phyloP scores from a whole-genome alignment of 1,140 invertebrate genomes.

The Lasioglossum albipes region DNA sequence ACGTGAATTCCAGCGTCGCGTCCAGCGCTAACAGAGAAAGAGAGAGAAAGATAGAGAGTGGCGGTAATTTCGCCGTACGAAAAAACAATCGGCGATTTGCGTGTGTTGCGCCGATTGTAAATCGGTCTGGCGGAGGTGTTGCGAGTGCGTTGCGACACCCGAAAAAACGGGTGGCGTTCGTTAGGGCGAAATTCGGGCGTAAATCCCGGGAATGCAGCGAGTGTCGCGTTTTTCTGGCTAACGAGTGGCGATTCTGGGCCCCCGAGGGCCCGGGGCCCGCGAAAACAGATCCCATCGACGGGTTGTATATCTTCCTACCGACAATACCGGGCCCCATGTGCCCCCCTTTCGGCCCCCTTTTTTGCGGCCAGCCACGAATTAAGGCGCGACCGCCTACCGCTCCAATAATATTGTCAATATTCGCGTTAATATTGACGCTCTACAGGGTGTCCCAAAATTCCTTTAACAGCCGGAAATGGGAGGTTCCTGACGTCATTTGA shows the following conservation, averaged over 20 bases:
- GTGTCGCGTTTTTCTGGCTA: constrained; percentile 40
- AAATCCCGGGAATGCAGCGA: constrained; percentile 41
- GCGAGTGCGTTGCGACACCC: constrained; percentile 22
- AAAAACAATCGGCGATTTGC: constrained; percentile 41
- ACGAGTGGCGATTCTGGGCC: constrained; percentile 37
- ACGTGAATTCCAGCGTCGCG: constrained; percentile 8
- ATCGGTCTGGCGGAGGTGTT: too few relatives aligned
- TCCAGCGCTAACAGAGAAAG: too few relatives aligned
- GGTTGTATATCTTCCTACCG: constrained; percentile 36
- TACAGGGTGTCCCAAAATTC: too few relatives aligned
- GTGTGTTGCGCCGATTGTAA: too few relatives aligned
- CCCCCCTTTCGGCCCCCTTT: constrained; percentile 6
- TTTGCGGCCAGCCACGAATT: constrained; percentile 27
- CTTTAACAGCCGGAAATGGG: too few relatives aligned
- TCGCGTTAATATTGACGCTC: too few relatives aligned
- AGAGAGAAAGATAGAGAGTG: too few relatives aligned
- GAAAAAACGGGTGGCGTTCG: constrained; percentile 41
- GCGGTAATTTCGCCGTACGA: constrained; percentile 16
- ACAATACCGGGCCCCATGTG: constrained; percentile 23
- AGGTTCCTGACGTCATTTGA: too few relatives aligned
- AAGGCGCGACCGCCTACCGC: background rate
- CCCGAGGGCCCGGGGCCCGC: background rate
- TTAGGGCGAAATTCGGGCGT: constrained; percentile 43
- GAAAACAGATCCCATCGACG: constrained; percentile 37
- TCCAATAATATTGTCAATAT: too few relatives aligned